A percentile compares a stretch with the other conserved stretches of the same genome.
Conservation (phyloP, 1,140 invertebrate species). For the Cryptotermes secundus region DNA sequence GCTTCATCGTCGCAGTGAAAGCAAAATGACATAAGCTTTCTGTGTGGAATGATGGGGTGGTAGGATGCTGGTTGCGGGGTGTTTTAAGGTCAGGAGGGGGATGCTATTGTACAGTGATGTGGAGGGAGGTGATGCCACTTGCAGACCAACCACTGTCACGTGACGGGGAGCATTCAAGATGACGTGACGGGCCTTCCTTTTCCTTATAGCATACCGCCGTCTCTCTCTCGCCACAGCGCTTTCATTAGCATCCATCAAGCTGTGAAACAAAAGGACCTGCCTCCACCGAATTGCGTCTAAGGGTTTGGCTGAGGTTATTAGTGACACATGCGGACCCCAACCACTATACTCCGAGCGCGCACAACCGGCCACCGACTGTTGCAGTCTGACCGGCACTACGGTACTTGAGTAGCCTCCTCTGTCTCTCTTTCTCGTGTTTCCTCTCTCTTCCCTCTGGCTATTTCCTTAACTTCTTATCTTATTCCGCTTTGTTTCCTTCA, state of each 20-base stretch:
- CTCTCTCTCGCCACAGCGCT: conserved; percentile 21
- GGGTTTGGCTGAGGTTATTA: conserved; percentile 26
- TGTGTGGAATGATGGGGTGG: not conserved
- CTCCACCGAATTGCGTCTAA: conserved; percentile 27
- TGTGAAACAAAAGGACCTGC: conserved; percentile 37
- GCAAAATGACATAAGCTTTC: not conserved
- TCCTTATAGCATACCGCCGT: conserved; percentile 22
- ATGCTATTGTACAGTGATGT: conserved; percentile 16
- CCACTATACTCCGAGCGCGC: not conserved
- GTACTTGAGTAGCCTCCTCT: no score
- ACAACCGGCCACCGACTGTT: not conserved
- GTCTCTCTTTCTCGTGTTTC: no score
- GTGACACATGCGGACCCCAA: conserved; percentile 11
- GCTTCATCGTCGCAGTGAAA: conserved; percentile 3
- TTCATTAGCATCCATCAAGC: conserved; percentile 40
- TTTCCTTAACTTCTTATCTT: no score
- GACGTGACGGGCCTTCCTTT: conserved; percentile 28
- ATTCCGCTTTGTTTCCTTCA: no score
- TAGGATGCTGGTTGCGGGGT: conserved; percentile 9
- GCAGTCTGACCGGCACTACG: no score
- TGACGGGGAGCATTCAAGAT: conserved; percentile 33
- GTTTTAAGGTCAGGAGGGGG: conserved; percentile 28
- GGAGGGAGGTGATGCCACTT: conserved; percentile 31
- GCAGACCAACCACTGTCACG: conserved; percentile 33
- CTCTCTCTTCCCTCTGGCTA: no score